phyloP scores from a whole-genome alignment of 2,113 vertebrate species.

The Calonectris borealis region DNA sequence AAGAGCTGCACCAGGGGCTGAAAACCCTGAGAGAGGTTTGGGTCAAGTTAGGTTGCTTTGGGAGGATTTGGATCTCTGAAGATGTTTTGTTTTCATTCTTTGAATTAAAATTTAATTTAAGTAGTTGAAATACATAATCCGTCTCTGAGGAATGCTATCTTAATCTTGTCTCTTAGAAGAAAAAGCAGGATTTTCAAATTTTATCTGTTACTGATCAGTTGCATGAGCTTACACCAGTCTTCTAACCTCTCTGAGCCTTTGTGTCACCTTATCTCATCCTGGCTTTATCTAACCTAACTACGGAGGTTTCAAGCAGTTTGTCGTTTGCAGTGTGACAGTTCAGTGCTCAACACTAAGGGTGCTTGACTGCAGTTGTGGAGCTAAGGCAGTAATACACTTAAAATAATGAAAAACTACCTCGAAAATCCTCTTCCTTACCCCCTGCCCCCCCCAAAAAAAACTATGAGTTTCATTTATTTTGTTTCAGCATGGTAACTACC shows the following conservation, averaged over 20 bases:
- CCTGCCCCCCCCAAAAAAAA: rapidly evolving
- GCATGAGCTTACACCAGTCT: background rate
- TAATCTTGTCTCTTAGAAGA: conserved; percentile 31
- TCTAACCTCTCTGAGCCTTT: conserved; percentile 3
- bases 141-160: background rate
- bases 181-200: conserved; percentile 43
- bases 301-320: background rate
- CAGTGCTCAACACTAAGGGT: background rate
- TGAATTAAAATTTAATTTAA: conserved; percentile 65
- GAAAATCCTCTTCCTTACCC: background rate
- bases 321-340: background rate
- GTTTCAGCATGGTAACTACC: background rate
- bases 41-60: conserved; percentile 43
- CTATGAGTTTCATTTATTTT: background rate
- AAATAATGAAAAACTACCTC: background rate
- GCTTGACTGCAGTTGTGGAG: background rate
- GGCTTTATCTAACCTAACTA: background rate
- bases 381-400: background rate
- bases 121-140: conserved; percentile 46
- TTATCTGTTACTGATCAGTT: conserved; percentile 40
- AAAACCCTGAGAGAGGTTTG: background rate
- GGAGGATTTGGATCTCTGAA: conserved; percentile 16
- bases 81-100: conserved; percentile 60
- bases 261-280: conserved; percentile 15
- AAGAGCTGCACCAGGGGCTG: background rate